Evolutionary conservation across 1,140 invertebrate species (phyloP).

Genomic region (Manduca sexta): DNA sequence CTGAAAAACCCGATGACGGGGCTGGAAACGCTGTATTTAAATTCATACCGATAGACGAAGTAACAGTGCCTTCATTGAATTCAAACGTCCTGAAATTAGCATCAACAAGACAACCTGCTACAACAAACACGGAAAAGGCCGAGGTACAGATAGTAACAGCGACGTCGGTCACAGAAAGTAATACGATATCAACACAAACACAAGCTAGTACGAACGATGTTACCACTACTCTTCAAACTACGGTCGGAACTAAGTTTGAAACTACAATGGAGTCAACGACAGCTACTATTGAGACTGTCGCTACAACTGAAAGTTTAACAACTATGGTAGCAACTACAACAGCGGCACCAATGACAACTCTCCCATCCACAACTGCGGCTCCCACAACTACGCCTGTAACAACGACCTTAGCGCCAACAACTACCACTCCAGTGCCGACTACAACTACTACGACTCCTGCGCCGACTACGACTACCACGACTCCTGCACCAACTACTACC

Average conservation of each 20-base stretch:
- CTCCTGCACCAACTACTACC: slow-evolving; percentile 19
- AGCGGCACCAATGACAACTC: slow-evolving; percentile 3
- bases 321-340: slow-evolving; percentile 8
- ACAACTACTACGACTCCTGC: slow-evolving; percentile 24
- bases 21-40: slow-evolving; percentile 60
- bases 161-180: slow-evolving; percentile 29
- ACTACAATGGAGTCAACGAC: slow-evolving; percentile 21
- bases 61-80: slow-evolving; percentile 45
- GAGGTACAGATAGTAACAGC: slow-evolving; percentile 24
- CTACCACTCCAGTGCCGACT: slow-evolving; percentile 3
- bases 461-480: slow-evolving; percentile 25
- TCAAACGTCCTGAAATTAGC: slow-evolving; percentile 65
- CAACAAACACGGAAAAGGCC: slow-evolving; percentile 24
- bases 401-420: slow-evolving; percentile 3
- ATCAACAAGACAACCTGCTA: slow-evolving; percentile 39
- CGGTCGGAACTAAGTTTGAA: slow-evolving; percentile 19
- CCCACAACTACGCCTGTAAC: slow-evolving; percentile 12
- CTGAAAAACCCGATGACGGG: slow-evolving; percentile 61
- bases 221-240: slow-evolving; percentile 30
- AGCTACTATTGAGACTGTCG: slow-evolving; percentile 9
- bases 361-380: slow-evolving; percentile 17
- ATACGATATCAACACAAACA: slow-evolving; percentile 46
- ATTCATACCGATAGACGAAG: slow-evolving; percentile 70
- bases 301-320: slow-evolving; percentile 8
- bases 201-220: slow-evolving; percentile 27